Percentiles rank a stretch among this genome's conserved stretches.
These are phyloP conservation scores for Pogonognathellus flavescens DNA, from an alignment of 1,140 invertebrate genomes.

Conservation along the genomic window DNA sequence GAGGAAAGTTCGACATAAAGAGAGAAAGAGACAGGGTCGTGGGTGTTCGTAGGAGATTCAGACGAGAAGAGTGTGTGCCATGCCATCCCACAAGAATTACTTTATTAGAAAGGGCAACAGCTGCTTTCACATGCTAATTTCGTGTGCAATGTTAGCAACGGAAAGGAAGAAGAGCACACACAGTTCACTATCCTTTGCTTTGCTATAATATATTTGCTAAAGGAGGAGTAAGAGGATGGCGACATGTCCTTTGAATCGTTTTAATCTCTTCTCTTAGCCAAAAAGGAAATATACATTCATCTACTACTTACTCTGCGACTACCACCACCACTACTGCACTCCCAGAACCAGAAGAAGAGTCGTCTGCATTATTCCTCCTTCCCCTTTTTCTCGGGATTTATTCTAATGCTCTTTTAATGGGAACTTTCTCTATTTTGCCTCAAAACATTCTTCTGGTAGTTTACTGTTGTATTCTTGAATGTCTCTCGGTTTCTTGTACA, in stretches of 20 bases:
- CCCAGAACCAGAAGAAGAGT: no score
- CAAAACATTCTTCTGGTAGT: conserved; percentile 18
- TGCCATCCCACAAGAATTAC: conserved; percentile 49
- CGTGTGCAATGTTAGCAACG: conserved; percentile 1
- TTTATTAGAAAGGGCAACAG: conserved; percentile 50
- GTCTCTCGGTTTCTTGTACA: no score
- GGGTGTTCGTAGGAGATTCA: not conserved
- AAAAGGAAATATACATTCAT: conserved; percentile 13
- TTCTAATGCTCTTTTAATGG: conserved; percentile 43
- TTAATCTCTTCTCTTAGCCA: conserved; percentile 34
- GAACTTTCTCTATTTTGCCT: conserved; percentile 27
- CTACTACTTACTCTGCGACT: not conserved
- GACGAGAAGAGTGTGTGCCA: conserved; percentile 31
- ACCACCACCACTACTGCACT: no score
- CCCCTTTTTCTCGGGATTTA: conserved; percentile 39
- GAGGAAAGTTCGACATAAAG: not conserved
- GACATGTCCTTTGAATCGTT: conserved; percentile 48
- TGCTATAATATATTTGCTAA: conserved; percentile 44
- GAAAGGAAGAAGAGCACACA: conserved; percentile 25
- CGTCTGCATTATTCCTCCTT: conserved; percentile 17
- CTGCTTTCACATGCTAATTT: conserved; percentile 48
- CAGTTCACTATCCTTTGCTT: conserved; percentile 18
- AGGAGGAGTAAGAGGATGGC: conserved; percentile 45
- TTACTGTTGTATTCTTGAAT: not conserved
- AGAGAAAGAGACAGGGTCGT: not conserved